Evolutionary conservation across 2,888 invertebrate genomes (phyloP), one percentile per base, ranked within the genome.

Genomic region (Rhamnusium bicolor): DNA sequence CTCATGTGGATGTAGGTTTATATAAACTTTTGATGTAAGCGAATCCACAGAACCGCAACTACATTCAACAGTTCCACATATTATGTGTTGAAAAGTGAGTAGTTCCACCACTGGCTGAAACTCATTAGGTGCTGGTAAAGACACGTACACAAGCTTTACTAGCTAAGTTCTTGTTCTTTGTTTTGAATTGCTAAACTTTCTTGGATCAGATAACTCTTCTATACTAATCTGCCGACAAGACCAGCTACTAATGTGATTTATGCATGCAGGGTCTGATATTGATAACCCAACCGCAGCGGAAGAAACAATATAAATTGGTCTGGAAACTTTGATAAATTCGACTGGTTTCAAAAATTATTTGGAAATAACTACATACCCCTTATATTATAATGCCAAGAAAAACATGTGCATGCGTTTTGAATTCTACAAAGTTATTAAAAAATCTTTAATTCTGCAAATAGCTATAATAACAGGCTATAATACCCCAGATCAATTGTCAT

Each of bases 141-240:
- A 32, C 58, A 58, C 58, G 58, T 58, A 58, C 32, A 58, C 32
- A 27, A 27, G 32, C 58, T 32, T 14, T 47, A 14, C 47, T 10
- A 8, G 47, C 47, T 10, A 8, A 63, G 12, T 63, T 63, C 14
- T 51, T 63, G 49, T 49, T 14, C 49, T 27, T 63, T 18, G 63
- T 63, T 63, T 63, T 63, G 63, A 49, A 63, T 49, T 63, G 51
- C 63, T 51, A 63, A 63, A 63, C 63, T 63, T 49, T 62, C 61
- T 46, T 40, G 24, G 16, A 63, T 51, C 49, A 10, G 49, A 63
- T 63, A 63, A 24, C 27, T 16, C 47, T 49, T 63, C 27, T 49
- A 16, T 12, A 18, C 63, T 47, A 46, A 19, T 62, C 62, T 62
- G 47, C 62, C 49, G 47, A 62, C 62, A 49, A 62, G 47, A 47